A percentile compares a stretch with the other conserved stretches of the same genome.
Conservation (phyloP, 2,888 invertebrate genomes). For the Perizoma flavofasciatum region DNA sequence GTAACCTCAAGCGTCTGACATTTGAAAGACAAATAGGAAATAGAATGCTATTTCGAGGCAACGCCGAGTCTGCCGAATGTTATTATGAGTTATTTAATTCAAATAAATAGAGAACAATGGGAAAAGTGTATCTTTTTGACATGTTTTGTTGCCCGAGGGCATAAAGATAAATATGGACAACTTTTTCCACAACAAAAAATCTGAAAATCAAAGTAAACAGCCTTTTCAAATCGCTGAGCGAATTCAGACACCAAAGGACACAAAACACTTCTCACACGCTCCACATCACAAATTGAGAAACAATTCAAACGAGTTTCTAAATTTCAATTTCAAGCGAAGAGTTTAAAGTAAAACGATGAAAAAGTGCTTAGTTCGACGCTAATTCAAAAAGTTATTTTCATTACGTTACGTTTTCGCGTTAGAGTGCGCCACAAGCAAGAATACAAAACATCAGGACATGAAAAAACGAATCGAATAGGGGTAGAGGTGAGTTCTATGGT, state of each 20-base stretch:
- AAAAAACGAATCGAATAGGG: constrained; percentile 25
- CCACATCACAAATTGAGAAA: constrained; percentile 42
- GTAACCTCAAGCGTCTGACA: no score
- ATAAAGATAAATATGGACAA: no score
- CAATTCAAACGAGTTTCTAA: constrained; percentile 45
- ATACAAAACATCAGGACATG: constrained; percentile 66
- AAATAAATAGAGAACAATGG: no score
- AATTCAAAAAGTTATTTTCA: constrained; percentile 82
- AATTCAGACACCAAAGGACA: constrained; percentile 35
- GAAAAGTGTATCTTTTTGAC: no score
- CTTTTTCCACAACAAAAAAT: no score
- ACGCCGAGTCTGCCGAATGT: no score
- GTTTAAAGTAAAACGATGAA: constrained; percentile 67
- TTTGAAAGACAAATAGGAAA: no score
- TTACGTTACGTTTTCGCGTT: constrained; percentile 68
- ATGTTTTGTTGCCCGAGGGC: no score
- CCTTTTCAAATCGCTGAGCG: constrained; percentile 29
- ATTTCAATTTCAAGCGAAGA: constrained; percentile 59
- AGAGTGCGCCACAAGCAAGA: constrained; percentile 56
- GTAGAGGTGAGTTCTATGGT: not conserved
- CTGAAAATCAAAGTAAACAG: constrained; percentile 25
- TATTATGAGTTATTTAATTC: no score
- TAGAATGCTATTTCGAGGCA: no score
- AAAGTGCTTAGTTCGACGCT: constrained; percentile 71
- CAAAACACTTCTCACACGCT: constrained; percentile 36